Percentiles rank a stretch among this genome's conserved stretches.
These are phyloP conservation scores for Hystrix cristata DNA, from an alignment of 2,113 vertebrate species.

Conservation along the genomic window DNA sequence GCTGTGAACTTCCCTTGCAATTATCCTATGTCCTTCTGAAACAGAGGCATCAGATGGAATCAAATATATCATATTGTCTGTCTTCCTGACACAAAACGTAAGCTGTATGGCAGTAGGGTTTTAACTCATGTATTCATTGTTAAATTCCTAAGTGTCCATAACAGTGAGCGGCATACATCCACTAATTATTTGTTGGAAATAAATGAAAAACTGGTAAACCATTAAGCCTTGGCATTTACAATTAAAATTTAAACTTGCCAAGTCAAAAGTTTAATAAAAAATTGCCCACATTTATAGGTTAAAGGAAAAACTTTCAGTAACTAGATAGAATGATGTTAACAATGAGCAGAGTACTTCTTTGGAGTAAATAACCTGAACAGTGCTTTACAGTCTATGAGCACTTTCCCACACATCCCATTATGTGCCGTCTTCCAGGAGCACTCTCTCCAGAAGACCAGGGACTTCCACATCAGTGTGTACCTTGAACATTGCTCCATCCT, in stretches of 20 bases:
- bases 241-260: conserved; percentile 55
- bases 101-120: background rate
- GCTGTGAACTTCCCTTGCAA: background rate
- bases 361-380: background rate
- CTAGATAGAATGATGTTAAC: background rate
- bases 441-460: background rate
- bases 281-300: background rate
- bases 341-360: background rate
- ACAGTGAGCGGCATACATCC: background rate
- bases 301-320: background rate
- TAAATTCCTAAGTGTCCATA: background rate
- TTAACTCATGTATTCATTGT: background rate
- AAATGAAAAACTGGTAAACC: background rate
- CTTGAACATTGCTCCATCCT: background rate
- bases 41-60: background rate
- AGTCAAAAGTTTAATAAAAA: background rate
- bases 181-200: background rate
- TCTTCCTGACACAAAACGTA: background rate
- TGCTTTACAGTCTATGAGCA: background rate
- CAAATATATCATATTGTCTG: background rate
- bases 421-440: background rate
- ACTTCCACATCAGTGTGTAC: background rate
- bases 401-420: background rate
- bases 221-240: background rate
- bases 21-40: background rate